Evolutionary conservation across 2,797 vertebrate genomes (phyloP), one percentile per base, ranked within the genome.

Genomic region (Thamnophis elegans): DNA sequence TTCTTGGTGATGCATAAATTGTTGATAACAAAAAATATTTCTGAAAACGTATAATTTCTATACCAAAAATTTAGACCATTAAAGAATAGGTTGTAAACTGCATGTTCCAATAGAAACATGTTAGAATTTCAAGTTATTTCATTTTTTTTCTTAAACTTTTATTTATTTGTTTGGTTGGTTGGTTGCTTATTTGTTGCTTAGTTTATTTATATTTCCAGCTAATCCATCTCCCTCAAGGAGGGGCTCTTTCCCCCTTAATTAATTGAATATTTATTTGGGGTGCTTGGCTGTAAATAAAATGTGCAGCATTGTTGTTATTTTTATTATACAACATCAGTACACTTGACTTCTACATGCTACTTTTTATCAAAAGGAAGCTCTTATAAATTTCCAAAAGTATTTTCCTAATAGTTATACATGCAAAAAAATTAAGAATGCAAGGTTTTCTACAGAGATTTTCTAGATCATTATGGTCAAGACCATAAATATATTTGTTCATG

Each of bases 341-440:
- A 92, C 95, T 82, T 92, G 90, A 62, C 91, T 90, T 51, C 47
- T 2, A 93, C 94, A 94, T 93, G 62, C 26, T 62, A 28, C 25
- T 60, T 65, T 95, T 94, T 95, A 13, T 65, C 68, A 91, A 96
- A 96, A 96, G 94, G 92, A 56, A 92, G 90, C 8, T 92, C 8
- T 0, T 87, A 86, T 87, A 94, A 93, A 95, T 94, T 93, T 93
- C 93, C 95, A 92, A 93, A 94, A 94, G 91, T 93, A 90, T 93
- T 88, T 94, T 26, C 62, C 89, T 94, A 95, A 73, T 93, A 90
- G 68, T 91, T 95, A 93, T 95, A 95, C 53, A 95, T 90, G 94
- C 0, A 90, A 56, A 89, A 94, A 92, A 95, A 96, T 94, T 91
- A 93, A 2, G 14, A 95, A 92, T 95, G 96, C 94, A 59, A 94